Conservation (phyloP, 2,113 vertebrate genomes). For the Corythaeola cristata region DNA sequence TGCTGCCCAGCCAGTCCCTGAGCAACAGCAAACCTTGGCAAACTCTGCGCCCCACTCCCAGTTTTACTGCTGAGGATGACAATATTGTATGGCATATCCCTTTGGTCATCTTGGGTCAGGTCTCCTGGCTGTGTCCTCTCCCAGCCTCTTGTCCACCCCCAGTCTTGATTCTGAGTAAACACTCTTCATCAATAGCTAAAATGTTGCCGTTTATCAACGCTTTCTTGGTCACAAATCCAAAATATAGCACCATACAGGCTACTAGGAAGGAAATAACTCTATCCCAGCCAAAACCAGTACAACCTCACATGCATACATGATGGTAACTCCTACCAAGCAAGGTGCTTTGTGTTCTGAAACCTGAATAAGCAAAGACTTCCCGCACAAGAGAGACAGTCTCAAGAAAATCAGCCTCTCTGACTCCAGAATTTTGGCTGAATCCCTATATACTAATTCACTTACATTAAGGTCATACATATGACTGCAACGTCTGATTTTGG, state of each 20-base stretch:
- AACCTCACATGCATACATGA: accelerated
- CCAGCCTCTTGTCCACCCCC: neutral
- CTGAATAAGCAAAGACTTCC: neutral
- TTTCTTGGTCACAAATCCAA: neutral
- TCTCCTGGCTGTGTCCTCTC: neutral
- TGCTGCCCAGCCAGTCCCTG: neutral
- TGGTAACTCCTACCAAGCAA: neutral
- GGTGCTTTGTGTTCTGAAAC: neutral
- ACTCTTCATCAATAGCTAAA: neutral
- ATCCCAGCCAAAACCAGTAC: neutral
- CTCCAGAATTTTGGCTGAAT: neutral
- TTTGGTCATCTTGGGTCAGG: neutral
- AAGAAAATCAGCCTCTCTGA: neutral
- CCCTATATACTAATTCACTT: neutral
- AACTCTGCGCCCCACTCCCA: neutral
- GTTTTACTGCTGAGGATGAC: neutral
- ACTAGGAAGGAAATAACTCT: neutral
- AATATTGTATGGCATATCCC: accelerated
- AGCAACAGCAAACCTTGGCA: neutral
- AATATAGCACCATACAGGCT: neutral
- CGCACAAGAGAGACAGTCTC: neutral
- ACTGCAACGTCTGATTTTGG: neutral
- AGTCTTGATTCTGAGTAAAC: no score
- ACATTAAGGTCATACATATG: neutral
- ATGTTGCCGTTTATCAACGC: neutral